Evolutionary conservation across 2,888 invertebrate genomes (phyloP).

Genomic region (Acronicta alni): DNA sequence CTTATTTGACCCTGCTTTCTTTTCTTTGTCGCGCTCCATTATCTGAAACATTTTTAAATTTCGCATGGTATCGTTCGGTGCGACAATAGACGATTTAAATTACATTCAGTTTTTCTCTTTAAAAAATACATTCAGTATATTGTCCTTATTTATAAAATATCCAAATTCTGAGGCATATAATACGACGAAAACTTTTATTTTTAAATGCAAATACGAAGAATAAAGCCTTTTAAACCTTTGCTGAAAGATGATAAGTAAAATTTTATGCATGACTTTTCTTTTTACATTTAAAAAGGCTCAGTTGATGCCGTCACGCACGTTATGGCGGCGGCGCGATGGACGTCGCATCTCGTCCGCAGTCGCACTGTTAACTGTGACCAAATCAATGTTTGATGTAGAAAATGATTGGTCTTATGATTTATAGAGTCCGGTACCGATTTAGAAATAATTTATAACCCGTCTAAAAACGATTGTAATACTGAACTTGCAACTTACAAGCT

Average conservation of each 20-base stretch:
- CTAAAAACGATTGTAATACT: conserved; percentile 15
- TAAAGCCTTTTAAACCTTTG: conserved; percentile 13
- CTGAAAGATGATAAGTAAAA: conserved; percentile 53
- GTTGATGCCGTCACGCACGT: conserved; percentile 63
- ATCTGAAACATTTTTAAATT: conserved; percentile 11
- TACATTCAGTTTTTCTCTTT: not conserved
- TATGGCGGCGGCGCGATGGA: conserved; percentile 17
- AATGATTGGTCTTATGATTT: conserved; percentile 48
- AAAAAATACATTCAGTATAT: not conserved
- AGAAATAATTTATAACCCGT: conserved; percentile 20
- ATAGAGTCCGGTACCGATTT: conserved; percentile 32
- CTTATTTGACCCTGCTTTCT: conserved; percentile 15
- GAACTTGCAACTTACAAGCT: not conserved
- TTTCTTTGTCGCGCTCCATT: conserved; percentile 12
- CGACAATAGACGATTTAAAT: not conserved
- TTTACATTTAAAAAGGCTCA: conserved; percentile 46
- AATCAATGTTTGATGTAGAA: conserved; percentile 48
- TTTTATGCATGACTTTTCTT: conserved; percentile 62
- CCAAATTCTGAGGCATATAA: not conserved
- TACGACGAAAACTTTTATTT: not conserved
- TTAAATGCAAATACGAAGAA: conserved; percentile 8
- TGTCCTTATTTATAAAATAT: not conserved
- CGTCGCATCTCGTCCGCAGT: conserved; percentile 23
- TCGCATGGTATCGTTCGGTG: not conserved
- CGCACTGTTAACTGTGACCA: conserved; percentile 40